Evolutionary conservation across 2,888 invertebrate genomes (phyloP).

Genomic region (Torymus texanus): DNA sequence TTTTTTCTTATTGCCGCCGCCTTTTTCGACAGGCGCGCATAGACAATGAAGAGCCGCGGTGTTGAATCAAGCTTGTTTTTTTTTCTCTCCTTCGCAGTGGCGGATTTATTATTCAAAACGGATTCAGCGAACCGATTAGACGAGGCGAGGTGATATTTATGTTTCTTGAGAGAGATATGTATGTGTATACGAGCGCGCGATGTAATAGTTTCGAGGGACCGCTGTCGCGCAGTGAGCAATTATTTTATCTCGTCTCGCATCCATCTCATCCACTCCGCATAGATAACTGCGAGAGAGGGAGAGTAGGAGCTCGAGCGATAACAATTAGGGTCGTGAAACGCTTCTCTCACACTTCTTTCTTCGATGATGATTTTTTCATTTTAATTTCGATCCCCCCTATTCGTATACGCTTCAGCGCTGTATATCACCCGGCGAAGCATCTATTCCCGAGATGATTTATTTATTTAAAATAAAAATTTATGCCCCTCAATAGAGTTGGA

Average conservation of each 20-base stretch:
- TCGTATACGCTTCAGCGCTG: background rate
- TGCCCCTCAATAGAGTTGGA: constrained; percentile 53
- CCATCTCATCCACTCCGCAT: constrained; percentile 61
- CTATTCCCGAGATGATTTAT: constrained; percentile 13
- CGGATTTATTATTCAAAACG: constrained; percentile 17
- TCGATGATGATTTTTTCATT: constrained; percentile 67
- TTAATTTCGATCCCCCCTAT: constrained; percentile 67
- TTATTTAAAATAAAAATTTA: constrained; percentile 38
- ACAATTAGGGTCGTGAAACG: constrained; percentile 57
- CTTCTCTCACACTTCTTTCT: constrained; percentile 41
- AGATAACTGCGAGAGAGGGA: constrained; percentile 66
- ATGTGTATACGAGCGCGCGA: too few species aligned
- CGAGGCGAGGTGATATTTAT: background rate
- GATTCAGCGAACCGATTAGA: constrained; percentile 18
- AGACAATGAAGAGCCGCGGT: background rate
- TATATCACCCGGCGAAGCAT: constrained; percentile 24
- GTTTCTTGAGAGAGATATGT: too few species aligned
- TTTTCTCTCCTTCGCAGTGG: constrained; percentile 11
- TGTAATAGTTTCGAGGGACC: too few species aligned
- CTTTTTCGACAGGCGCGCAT: constrained; percentile 16
- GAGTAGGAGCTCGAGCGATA: constrained; percentile 61
- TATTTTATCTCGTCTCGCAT: constrained; percentile 55
- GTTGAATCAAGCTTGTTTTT: background rate
- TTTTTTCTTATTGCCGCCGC: background rate
- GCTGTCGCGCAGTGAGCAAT: too few species aligned